Conservation (phyloP, 2,113 vertebrate genomes). For the Oncorhynchus nerka region DNA sequence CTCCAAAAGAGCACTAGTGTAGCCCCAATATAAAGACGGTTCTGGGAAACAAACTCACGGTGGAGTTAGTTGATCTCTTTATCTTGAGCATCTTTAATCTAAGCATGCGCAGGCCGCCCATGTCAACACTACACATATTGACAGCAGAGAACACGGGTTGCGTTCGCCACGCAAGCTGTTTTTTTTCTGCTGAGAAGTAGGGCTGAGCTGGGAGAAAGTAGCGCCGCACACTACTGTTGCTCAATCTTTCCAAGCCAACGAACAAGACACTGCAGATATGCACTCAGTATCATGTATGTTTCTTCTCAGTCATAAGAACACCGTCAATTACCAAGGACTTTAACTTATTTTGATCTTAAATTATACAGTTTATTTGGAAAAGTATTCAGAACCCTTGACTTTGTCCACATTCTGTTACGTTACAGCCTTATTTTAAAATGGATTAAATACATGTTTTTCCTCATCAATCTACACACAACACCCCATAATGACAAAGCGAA, state of each 20-base stretch:
- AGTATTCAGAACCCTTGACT: too few relatives aligned
- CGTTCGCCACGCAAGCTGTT: not conserved
- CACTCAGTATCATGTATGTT: not conserved
- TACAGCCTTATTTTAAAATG: too few relatives aligned
- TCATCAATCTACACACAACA: too few relatives aligned
- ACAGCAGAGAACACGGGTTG: not conserved
- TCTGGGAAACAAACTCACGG: not conserved
- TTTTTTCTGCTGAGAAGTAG: not conserved
- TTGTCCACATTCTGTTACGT: too few relatives aligned
- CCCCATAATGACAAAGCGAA: too few relatives aligned
- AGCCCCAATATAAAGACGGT: not conserved
- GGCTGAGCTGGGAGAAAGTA: not conserved
- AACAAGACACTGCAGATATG: not conserved
- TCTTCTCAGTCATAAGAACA: not conserved
- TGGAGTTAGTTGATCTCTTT: not conserved
- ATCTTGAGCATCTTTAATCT: not conserved
- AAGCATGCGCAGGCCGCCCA: not conserved
- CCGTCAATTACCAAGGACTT: not conserved
- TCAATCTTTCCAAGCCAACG: not conserved
- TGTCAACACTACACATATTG: not conserved
- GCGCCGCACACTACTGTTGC: not conserved
- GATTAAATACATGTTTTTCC: too few relatives aligned
- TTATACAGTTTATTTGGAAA: too few relatives aligned
- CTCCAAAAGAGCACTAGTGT: not conserved
- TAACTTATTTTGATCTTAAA: too few relatives aligned